A percentile compares a stretch with the other conserved stretches of the same genome.
phyloP scores from a whole-genome alignment of 2,888 invertebrate genomes.

The Tiliacea citrago region DNA sequence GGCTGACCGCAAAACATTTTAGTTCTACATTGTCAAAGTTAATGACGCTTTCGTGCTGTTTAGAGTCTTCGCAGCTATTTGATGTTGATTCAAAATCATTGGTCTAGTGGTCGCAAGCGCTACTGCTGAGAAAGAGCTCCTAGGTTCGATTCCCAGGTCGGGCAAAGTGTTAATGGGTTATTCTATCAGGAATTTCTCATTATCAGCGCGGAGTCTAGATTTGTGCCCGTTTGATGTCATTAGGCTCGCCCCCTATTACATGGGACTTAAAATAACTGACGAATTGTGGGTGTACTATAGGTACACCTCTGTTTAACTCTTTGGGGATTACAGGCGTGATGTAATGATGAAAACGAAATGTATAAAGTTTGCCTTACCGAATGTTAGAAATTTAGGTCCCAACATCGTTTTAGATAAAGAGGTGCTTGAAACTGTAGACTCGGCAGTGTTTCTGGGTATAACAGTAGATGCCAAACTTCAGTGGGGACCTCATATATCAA shows the following conservation, averaged over 20 bases:
- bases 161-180: neutral
- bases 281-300: no score
- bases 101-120: neutral
- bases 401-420: no score
- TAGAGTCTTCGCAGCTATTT: neutral
- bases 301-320: no score
- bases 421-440: no score
- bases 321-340: no score
- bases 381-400: no score
- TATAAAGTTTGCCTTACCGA: no score
- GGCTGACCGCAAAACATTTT: slow-evolving; percentile 23
- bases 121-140: neutral
- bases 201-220: neutral
- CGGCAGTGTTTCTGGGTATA: no score
- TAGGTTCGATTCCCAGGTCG: neutral
- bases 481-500: no score
- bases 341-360: no score
- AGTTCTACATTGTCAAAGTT: neutral
- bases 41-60: neutral
- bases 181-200: neutral
- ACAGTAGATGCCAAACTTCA: no score
- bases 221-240: neutral
- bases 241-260: neutral
- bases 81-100: neutral
- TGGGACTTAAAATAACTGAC: neutral